A percentile compares a stretch with the other conserved stretches of the same genome.
These are phyloP conservation scores for Amphimedon queenslandica DNA, from an alignment of 37 sponge, comb jelly and placozoan species.

Conservation along the genomic window DNA sequence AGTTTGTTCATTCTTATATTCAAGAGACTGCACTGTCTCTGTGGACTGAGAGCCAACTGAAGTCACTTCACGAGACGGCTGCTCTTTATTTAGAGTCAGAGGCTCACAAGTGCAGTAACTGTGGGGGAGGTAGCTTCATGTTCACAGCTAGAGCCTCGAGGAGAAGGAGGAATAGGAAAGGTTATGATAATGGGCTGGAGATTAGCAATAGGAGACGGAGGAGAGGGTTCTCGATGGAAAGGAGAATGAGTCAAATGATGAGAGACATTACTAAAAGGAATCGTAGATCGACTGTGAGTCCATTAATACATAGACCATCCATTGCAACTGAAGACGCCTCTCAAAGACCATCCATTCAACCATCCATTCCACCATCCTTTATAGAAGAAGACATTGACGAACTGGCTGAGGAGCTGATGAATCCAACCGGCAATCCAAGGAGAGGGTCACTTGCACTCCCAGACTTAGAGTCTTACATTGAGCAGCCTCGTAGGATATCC, in stretches of 20 bases:
- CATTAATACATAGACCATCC: no score
- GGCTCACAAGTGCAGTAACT: constrained; percentile 85
- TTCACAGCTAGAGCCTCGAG: not conserved
- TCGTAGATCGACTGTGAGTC: not conserved
- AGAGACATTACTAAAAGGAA: constrained; percentile 14
- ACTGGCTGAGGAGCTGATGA: not conserved
- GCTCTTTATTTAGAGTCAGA: constrained; percentile 73
- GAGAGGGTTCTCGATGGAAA: not conserved
- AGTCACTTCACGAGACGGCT: constrained; percentile 67
- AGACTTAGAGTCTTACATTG: not conserved
- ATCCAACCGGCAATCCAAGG: not conserved
- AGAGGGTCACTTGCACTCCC: not conserved
- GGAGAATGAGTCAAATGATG: not conserved
- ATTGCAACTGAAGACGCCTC: not conserved
- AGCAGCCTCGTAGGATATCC: not conserved
- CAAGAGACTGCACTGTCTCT: constrained; percentile 80
- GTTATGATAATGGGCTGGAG: not conserved
- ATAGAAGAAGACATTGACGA: not conserved
- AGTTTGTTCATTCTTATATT: constrained; percentile 83
- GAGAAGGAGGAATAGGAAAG: not conserved
- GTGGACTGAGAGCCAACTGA: constrained; percentile 74
- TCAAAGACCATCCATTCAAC: not conserved
- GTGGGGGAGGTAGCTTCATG: constrained; percentile 81
- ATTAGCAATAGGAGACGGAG: not conserved
- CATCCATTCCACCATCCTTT: not conserved